Base-by-base conservation (phyloP, 2,888 invertebrate species). In the Cryptus armator region DNA sequence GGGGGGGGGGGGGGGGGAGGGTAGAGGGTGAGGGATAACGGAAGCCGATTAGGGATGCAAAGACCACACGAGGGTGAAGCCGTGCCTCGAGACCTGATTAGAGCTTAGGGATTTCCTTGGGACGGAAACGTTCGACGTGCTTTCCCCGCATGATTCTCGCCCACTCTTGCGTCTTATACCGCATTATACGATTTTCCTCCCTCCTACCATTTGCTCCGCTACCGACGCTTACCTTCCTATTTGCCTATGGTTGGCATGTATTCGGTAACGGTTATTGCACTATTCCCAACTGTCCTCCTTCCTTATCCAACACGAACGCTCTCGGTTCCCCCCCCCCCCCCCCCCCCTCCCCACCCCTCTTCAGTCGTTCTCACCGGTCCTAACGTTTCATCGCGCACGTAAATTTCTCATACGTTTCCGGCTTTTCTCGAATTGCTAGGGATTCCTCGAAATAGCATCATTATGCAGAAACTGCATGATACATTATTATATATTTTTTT, bases 41-140 rank as follows among this genome's bases (percentile, higher is more conserved):
- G 70, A 79, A 79, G 78, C 70, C 78, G 78, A 79, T 79, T 79
- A 79, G 70, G 78, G 70, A 79, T 79, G 78, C 78, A 71, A 70
- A 71, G 70, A 71, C 78, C 78, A 79, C 78, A 79, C 68, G 70
- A 64, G 78, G 70, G 70, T 64, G 62, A 79, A 79, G 70, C 70
- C 77, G 77, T 78, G 77, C 68, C 29, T 70, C 70, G 78, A 62
- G 70, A 64, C 70, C 78, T 71, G 78, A 79, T 79, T 79, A 79
- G 78, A 62, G 78, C 70, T 64, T 5, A 32, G 70, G 70, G 62
- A 79, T 79, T 79, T 79, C 78, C 78, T 62, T 37, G 62, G 19
- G 64, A 71, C 62, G 70, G 78, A 79, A 70, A 37, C 48, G 70
- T 79, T 79, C 78, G 70, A 79, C 78, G 70, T 79, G 78, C 70